Evolutionary conservation across 2,888 invertebrate genomes (phyloP).

Genomic region (Stenodera caucasica): DNA sequence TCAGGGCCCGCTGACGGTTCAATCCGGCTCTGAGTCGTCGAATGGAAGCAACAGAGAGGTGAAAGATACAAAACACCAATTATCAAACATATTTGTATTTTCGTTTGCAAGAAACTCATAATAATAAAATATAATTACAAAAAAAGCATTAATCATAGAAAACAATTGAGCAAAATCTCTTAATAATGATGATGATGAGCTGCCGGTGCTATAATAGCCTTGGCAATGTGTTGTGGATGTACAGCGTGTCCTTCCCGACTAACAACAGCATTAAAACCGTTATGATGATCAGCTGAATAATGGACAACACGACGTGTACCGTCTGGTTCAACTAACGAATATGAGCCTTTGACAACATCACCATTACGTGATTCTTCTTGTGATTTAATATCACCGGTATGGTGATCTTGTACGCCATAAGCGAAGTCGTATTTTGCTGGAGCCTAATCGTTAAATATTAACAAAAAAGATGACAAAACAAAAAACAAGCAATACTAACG

Average conservation of each 20-base stretch:
- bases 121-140: too few species aligned
- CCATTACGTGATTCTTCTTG: constrained; percentile 61
- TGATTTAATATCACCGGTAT: constrained; percentile 62
- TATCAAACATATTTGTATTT: too few species aligned
- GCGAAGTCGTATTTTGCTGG: constrained; percentile 63
- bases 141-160: too few species aligned
- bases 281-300: constrained; percentile 61
- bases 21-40: too few species aligned
- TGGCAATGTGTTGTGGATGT: constrained; percentile 45
- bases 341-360: constrained; percentile 59
- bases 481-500: constrained; percentile 8
- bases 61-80: too few species aligned
- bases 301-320: constrained; percentile 60
- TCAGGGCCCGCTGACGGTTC: too few species aligned
- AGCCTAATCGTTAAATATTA: too few species aligned
- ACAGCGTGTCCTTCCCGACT: constrained; percentile 58
- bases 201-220: constrained; percentile 12
- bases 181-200: too few species aligned
- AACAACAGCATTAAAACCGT: constrained; percentile 55
- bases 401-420: constrained; percentile 61
- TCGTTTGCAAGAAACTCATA: too few species aligned
- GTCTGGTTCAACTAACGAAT: constrained; percentile 61
- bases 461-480: neutral
- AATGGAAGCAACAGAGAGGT: too few species aligned
- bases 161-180: too few species aligned